Percentiles rank a stretch among this genome's conserved stretches.
phyloP scores from a whole-genome alignment of 2,888 invertebrate species.

The Mystacides longicornis region DNA sequence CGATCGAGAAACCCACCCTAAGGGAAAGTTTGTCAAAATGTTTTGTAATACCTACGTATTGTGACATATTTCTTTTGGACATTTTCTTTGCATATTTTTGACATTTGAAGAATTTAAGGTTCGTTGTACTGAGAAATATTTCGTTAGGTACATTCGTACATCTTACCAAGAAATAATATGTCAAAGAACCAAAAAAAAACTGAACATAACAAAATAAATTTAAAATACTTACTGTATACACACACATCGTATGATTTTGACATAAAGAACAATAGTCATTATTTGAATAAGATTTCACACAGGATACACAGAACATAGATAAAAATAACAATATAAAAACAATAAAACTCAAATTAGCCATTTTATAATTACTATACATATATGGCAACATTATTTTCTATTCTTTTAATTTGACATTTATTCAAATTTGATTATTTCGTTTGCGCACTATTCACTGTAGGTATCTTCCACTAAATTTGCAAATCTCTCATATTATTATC shows the following conservation, averaged over 20 bases:
- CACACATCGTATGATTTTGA: constrained; percentile 32
- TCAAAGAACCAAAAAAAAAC: neutral
- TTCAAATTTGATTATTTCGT: neutral
- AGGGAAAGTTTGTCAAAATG: too few species aligned
- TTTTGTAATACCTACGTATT: too few species aligned
- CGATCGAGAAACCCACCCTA: too few species aligned
- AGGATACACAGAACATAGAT: neutral
- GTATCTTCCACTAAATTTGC: too few species aligned
- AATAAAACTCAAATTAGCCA: neutral
- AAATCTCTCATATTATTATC: too few species aligned
- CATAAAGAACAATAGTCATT: constrained; percentile 31
- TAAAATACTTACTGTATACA: constrained; percentile 28
- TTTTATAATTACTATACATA: neutral
- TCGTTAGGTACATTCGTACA: too few species aligned
- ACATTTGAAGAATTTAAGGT: too few species aligned
- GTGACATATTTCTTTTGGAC: too few species aligned
- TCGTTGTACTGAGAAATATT: too few species aligned
- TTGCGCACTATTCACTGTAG: neutral
- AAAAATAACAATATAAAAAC: neutral
- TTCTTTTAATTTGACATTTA: neutral
- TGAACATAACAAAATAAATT: neutral
- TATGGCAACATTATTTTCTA: too few species aligned
- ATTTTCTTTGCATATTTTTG: too few species aligned
- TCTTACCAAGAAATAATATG: neutral
- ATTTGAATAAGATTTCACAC: neutral